Conservation (phyloP, 2,888 invertebrate species). For the Caenorhabditis afra region DNA sequence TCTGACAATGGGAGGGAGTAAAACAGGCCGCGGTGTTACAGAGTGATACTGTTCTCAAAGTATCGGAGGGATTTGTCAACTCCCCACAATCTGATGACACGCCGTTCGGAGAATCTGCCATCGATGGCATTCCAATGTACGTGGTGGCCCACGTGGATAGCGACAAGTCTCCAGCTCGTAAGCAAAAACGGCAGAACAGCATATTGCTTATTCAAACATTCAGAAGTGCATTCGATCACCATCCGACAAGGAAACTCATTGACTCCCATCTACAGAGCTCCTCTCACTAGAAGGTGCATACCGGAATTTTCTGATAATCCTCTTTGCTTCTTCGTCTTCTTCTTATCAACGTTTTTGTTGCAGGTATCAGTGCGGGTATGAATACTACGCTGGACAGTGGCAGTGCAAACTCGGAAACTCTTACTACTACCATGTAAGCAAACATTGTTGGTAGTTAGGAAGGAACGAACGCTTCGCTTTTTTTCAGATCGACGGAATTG, state of each 20-base stretch:
- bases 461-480: background rate
- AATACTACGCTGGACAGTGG: slow-evolving; percentile 73
- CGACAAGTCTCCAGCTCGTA: slow-evolving; percentile 61
- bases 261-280: slow-evolving; percentile 58
- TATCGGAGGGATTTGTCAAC: slow-evolving; percentile 57
- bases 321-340: too few species aligned
- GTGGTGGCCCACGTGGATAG: slow-evolving; percentile 65
- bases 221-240: slow-evolving; percentile 66
- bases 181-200: slow-evolving; percentile 2
- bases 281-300: slow-evolving; percentile 59
- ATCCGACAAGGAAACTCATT: slow-evolving; percentile 57
- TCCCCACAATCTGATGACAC: slow-evolving; percentile 62
- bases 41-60: slow-evolving; percentile 51
- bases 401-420: slow-evolving; percentile 58
- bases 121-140: slow-evolving; percentile 63
- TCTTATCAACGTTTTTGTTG: slow-evolving; percentile 11
- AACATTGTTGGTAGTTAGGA: background rate
- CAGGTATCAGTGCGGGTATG: slow-evolving; percentile 68
- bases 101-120: slow-evolving; percentile 58
- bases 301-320: slow-evolving; percentile 11
- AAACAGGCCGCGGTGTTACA: slow-evolving; percentile 18
- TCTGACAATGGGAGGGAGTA: background rate
- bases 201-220: background rate
- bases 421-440: slow-evolving; percentile 58
- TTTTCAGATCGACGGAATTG: slow-evolving; percentile 70